Evolutionary conservation across 1,140 invertebrate species (phyloP).

Genomic region (Drosophila ercepeae): DNA sequence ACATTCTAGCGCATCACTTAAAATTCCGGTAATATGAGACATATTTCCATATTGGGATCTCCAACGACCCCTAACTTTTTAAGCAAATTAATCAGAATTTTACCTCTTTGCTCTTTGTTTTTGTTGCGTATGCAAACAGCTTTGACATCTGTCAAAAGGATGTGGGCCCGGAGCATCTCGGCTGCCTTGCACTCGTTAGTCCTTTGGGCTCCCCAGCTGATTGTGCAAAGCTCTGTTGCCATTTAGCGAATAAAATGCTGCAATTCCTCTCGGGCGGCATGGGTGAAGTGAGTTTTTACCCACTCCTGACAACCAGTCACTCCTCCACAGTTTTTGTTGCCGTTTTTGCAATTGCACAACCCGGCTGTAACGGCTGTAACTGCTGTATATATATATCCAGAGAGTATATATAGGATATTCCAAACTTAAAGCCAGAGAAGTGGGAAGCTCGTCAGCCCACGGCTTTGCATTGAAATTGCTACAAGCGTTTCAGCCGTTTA

Average conservation of each 20-base stretch:
- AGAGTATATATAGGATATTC: not conserved
- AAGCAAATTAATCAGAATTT: slow-evolving; percentile 11
- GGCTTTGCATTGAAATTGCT: slow-evolving; percentile 66
- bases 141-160: slow-evolving; percentile 20
- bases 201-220: slow-evolving; percentile 27
- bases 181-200: slow-evolving; percentile 1
- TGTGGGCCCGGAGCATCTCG: not conserved
- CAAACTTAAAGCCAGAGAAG: not conserved
- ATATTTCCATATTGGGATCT: not conserved
- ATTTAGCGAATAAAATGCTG: slow-evolving; percentile 44
- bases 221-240: slow-evolving; percentile 55
- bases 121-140: slow-evolving; percentile 16
- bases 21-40: not conserved
- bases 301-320: not conserved
- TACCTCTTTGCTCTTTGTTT: slow-evolving; percentile 4
- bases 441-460: slow-evolving; percentile 37
- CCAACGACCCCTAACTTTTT: not conserved
- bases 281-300: slow-evolving; percentile 19
- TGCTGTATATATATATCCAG: not conserved
- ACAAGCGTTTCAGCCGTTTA: slow-evolving; percentile 29
- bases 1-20: not conserved
- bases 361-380: slow-evolving; percentile 13
- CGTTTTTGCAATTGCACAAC: slow-evolving; percentile 42
- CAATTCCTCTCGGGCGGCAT: slow-evolving; percentile 17
- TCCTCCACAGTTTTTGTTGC: slow-evolving; percentile 5